Evolutionary conservation across 2,113 vertebrate genomes (phyloP).

Genomic region (Ptilonorhynchus violaceus): DNA sequence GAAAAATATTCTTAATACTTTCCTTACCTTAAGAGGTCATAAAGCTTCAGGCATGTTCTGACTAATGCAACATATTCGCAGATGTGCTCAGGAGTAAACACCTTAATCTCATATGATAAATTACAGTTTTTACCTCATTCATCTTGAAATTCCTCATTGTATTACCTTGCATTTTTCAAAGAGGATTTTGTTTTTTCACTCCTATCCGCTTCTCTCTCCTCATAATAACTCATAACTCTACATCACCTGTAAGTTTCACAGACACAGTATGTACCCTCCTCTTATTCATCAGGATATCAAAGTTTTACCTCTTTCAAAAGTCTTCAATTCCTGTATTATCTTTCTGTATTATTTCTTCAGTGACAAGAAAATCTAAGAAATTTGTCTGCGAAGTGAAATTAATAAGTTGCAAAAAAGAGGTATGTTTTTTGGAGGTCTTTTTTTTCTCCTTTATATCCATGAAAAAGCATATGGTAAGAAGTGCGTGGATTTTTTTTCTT

Average conservation of each 20-base stretch:
- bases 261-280: not conserved
- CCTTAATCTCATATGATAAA: not conserved
- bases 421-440: not conserved
- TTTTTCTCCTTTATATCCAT: not conserved
- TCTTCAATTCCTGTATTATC: not conserved
- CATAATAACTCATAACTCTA: not conserved
- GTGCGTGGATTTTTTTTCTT: not conserved
- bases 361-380: not conserved
- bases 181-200: not conserved
- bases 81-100: not conserved
- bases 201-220: not conserved
- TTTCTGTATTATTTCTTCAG: not conserved
- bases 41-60: slow-evolving; percentile 33
- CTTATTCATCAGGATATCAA: not conserved
- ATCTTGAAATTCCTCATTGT: not conserved
- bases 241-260: not conserved
- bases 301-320: not conserved
- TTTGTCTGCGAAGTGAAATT: not conserved
- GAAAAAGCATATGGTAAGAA: not conserved
- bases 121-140: not conserved
- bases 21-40: not conserved
- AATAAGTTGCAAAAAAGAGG: not conserved
- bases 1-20: slow-evolving; percentile 32
- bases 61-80: not conserved
- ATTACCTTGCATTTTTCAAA: not conserved